phyloP scores from a whole-genome alignment of 1,140 invertebrate species.

The Atta texana region DNA sequence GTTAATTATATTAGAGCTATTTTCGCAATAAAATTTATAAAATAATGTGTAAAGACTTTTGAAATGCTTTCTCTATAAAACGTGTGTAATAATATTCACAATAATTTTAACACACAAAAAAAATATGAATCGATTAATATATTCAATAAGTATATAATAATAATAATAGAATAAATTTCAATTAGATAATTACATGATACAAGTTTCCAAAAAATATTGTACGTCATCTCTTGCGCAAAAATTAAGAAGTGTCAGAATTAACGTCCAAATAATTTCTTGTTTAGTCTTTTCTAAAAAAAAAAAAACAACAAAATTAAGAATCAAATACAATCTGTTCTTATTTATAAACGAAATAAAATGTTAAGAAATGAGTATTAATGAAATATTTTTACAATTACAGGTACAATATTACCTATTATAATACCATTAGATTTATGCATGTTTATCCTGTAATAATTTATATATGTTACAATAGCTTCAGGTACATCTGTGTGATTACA shows the following conservation, averaged over 20 bases:
- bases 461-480: background rate
- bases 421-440: background rate
- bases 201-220: background rate
- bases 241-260: background rate
- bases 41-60: background rate
- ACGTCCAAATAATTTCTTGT: background rate
- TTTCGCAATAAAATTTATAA: background rate
- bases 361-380: background rate
- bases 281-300: conserved; percentile 1
- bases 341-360: background rate
- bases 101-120: too few relatives aligned
- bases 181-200: background rate
- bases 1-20: background rate
- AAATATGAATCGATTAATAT: too few relatives aligned
- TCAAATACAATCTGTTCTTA: background rate
- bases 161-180: background rate
- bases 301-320: background rate
- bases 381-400: background rate
- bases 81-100: too few relatives aligned
- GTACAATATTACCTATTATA: background rate
- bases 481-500: background rate
- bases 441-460: background rate
- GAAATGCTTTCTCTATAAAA: too few relatives aligned
- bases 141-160: background rate
- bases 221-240: background rate